phyloP scores from a whole-genome alignment of 2,888 invertebrate genomes.

The Leptopilina drosophilae region DNA sequence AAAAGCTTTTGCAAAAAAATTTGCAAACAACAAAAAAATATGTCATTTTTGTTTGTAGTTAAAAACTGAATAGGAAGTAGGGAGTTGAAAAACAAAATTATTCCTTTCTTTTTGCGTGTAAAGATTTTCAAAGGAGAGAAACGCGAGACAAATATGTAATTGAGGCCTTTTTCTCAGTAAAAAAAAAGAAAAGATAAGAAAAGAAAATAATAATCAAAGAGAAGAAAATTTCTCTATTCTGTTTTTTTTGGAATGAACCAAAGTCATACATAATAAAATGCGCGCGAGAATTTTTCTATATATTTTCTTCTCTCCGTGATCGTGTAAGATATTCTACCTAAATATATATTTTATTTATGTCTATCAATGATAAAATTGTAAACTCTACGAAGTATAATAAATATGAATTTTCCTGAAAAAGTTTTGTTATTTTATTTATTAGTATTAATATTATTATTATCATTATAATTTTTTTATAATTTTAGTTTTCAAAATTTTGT shows the following conservation, averaged over 20 bases:
- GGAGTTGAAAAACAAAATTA: slow-evolving; percentile 23
- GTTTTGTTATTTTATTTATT: background rate
- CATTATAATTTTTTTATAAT: too few relatives aligned
- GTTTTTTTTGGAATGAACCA: slow-evolving; percentile 58
- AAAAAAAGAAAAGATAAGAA: background rate
- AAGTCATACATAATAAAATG: slow-evolving; percentile 56
- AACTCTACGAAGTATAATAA: slow-evolving; percentile 63
- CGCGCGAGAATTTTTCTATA: slow-evolving; percentile 52
- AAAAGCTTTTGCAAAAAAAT: background rate
- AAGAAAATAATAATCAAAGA: slow-evolving; percentile 15
- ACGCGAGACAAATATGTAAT: slow-evolving; percentile 26
- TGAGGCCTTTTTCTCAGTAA: slow-evolving; percentile 36
- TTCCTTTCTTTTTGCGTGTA: slow-evolving; percentile 24
- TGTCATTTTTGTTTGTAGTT: slow-evolving; percentile 38
- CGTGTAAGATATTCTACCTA: slow-evolving; percentile 60
- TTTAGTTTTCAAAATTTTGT: too few relatives aligned
- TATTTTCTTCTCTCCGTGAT: slow-evolving; percentile 60
- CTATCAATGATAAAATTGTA: slow-evolving; percentile 55
- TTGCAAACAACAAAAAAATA: background rate
- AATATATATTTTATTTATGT: slow-evolving; percentile 64
- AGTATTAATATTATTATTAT: too few relatives aligned
- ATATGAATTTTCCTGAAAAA: slow-evolving; percentile 29
- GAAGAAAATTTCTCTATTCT: slow-evolving; percentile 44
- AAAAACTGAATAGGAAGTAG: background rate
- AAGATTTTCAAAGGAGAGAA: slow-evolving; percentile 24